These are phyloP conservation scores for Pegea sp. DNA, from an alignment of 23 tunicate genomes.

Conservation along the genomic window DNA sequence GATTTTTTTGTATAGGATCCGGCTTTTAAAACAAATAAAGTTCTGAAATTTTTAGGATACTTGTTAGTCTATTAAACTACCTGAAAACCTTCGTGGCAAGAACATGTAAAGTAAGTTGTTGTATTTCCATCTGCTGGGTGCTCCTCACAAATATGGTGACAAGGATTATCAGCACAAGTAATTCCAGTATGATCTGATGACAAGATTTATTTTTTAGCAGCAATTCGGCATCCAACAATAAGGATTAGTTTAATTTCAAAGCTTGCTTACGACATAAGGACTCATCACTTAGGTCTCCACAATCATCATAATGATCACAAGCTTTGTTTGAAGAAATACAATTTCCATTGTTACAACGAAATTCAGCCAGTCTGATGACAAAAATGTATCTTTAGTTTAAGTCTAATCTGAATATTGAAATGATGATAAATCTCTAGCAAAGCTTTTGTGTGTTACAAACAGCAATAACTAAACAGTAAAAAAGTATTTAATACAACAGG, in stretches of 20 bases:
- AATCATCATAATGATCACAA: conserved; percentile 66
- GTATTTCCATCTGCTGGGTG: conserved; percentile 12
- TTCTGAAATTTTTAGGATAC: background rate
- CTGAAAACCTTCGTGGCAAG: conserved; percentile 54
- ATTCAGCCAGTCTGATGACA: no score
- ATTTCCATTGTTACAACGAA: conserved; percentile 49
- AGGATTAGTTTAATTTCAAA: background rate
- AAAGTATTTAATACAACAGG: no score
- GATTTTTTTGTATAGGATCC: conserved; percentile 22
- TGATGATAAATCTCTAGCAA: no score
- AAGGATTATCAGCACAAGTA: conserved; percentile 40
- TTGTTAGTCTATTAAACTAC: conserved; percentile 3
- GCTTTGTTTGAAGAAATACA: conserved; percentile 35
- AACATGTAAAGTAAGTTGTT: conserved; percentile 53
- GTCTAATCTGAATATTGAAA: no score
- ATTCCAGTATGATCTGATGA: conserved; percentile 37
- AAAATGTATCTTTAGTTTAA: no score
- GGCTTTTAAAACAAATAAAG: conserved; percentile 13
- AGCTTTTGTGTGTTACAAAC: no score
- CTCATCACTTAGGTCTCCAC: conserved; percentile 76
- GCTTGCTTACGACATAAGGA: conserved; percentile 27
- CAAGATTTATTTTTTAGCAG: no score
- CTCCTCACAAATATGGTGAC: conserved; percentile 42
- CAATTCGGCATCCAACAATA: no score
- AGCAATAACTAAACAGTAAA: no score